Evolutionary conservation across 2,113 vertebrate genomes (phyloP).

Genomic region (Labrus mixtus): DNA sequence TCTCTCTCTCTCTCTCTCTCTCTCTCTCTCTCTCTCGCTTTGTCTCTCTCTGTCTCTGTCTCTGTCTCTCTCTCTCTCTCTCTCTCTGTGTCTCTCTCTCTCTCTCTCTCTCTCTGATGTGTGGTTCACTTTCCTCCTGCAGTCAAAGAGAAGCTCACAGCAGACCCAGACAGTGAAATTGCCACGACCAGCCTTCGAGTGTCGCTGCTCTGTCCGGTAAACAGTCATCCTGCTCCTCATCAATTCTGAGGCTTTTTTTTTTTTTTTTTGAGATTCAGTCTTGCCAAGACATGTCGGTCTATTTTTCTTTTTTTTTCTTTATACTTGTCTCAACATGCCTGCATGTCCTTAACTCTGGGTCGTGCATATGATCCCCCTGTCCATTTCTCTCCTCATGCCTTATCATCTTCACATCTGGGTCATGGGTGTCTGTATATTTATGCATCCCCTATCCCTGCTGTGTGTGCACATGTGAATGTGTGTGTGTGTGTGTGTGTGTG

Average conservation of each 20-base stretch:
- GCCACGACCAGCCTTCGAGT: constrained; percentile 98
- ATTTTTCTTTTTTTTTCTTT: constrained; percentile 4
- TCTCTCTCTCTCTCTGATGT: not conserved
- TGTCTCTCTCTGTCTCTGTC: not conserved
- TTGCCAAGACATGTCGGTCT: constrained; percentile 23
- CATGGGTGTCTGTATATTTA: constrained; percentile 47
- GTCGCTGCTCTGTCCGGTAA: constrained; percentile 98
- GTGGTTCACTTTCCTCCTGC: constrained; percentile 43
- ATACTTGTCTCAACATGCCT: constrained; percentile 14
- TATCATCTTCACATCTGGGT: constrained; percentile 39
- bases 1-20: too few relatives aligned
- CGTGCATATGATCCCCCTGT: constrained; percentile 10
- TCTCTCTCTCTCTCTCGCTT: too few relatives aligned
- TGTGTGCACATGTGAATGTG: constrained; percentile 26
- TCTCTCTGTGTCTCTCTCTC: too few relatives aligned
- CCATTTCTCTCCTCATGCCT: constrained; percentile 14
- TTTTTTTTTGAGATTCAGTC: constrained; percentile 23
- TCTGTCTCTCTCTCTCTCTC: not conserved
- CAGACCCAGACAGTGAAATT: constrained; percentile 99
- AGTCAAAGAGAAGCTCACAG: constrained; percentile 99
- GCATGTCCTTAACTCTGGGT: not conserved
- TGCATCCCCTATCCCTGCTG: constrained; percentile 11
- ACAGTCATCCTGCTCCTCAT: constrained; percentile 37
- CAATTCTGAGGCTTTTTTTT: too few relatives aligned
- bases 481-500: constrained; percentile 39